Evolutionary conservation across 2,888 invertebrate genomes (phyloP), one percentile per base, ranked within the genome.

Genomic region (Cerastoderma edule): DNA sequence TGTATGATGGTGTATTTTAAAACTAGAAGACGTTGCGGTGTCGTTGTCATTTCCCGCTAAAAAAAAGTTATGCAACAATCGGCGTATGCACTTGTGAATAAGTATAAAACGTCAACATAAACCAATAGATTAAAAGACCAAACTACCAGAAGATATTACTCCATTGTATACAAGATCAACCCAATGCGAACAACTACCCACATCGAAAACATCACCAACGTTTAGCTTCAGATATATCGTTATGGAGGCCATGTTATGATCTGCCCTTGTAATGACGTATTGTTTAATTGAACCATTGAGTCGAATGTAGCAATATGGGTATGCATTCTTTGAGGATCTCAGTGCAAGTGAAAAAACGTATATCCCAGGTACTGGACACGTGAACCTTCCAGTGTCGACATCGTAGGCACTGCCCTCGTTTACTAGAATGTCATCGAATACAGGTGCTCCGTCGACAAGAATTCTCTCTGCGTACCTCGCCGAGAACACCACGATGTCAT

Each of bases 341-440:
- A 28, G 24, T 27, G 28, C 28, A 13, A 54, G 28, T 5, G 54
- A 27, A 27, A 54, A 54, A 13, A 22, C 10, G 54, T 54, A 54
- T 8, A 54, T 54, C 10, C 54, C 54, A 27, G 24, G 8, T 22
- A 27, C 54, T 28, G 27, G 24, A 19, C 54, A 54, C 54, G 54
- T 54, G 28, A 54, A 54, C 28, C 28, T 54, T 10, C 54, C 54
- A 13, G 24, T 54, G 6, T 10, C 19, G 24, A 54, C 54, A 28
- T 54, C 19, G 22, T 54, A 54, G 28, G 54, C 54, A 4, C 28
- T 19, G 5, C 54, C 54, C 28, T 27, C 54, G 54, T 54, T 54
- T 6, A 22, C 10, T 4, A 27, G 54, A 5, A 54, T 28, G 24
- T 24, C 28, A 10, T 4, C 8, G 54, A 54, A 54, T 4, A 28